Evolutionary conservation across 1,140 invertebrate genomes (phyloP).

Genomic region (Macrotrachela quadricornifera): DNA sequence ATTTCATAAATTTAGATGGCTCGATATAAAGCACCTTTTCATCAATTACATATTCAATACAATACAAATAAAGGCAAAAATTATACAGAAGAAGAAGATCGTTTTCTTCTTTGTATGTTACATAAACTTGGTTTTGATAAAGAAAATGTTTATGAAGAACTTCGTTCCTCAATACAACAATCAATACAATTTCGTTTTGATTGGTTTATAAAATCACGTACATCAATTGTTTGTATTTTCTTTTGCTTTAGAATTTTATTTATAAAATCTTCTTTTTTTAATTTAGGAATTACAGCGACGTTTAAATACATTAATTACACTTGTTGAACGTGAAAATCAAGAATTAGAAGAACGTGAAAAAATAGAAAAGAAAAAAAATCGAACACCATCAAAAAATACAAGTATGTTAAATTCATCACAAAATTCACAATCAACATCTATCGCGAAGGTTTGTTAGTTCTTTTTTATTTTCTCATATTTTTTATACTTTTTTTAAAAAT

Average conservation of each 20-base stretch:
- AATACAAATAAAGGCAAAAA: conserved; percentile 89
- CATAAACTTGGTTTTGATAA: conserved; percentile 96
- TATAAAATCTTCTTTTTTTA: too few relatives aligned
- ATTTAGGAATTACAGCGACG: conserved; percentile 84
- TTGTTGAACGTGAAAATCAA: conserved; percentile 92
- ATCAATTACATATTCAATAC: conserved; percentile 85
- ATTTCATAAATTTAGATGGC: too few relatives aligned
- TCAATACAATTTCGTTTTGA: conserved; percentile 93
- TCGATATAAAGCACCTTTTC: conserved; percentile 85
- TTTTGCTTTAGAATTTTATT: too few relatives aligned
- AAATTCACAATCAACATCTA: too few relatives aligned
- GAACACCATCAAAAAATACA: too few relatives aligned
- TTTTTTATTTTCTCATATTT: too few relatives aligned
- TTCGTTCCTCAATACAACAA: conserved; percentile 66
- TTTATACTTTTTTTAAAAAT: too few relatives aligned
- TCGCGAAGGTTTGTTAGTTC: too few relatives aligned
- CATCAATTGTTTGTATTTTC: too few relatives aligned
- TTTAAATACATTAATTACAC: conserved; percentile 88
- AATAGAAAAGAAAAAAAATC: conserved; percentile 69
- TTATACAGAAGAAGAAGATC: conserved; percentile 94
- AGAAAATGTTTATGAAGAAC: conserved; percentile 94
- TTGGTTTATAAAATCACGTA: conserved; percentile 96
- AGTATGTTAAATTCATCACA: too few relatives aligned
- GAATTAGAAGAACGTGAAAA: conserved; percentile 88
- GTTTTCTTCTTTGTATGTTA: conserved; percentile 92